A percentile compares a stretch with the other conserved stretches of the same genome.
These are phyloP conservation scores for Folsomia candida DNA, from an alignment of 2,888 invertebrate species.

Conservation along the genomic window DNA sequence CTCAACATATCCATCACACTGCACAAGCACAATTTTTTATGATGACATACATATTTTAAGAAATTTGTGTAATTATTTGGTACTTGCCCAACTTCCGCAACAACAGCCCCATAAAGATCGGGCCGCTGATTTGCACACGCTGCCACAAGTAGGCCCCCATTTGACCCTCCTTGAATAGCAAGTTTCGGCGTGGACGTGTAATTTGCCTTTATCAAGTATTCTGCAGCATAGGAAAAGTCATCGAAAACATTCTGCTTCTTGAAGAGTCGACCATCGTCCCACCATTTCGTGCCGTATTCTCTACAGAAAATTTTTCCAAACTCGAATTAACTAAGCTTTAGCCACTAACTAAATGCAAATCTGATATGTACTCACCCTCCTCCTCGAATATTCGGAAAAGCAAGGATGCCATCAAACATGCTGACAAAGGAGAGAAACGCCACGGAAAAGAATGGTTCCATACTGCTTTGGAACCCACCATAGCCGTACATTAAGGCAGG, in stretches of 20 bases:
- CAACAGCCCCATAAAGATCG: constrained; percentile 85
- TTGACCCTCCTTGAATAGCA: constrained; percentile 89
- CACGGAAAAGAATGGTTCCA: constrained; percentile 85
- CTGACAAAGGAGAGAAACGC: constrained; percentile 59
- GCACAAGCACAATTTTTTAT: neutral
- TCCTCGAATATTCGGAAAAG: constrained; percentile 90
- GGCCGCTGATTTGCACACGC: constrained; percentile 96
- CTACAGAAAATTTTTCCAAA: constrained; percentile 54
- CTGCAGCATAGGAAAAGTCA: constrained; percentile 89
- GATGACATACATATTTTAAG: neutral
- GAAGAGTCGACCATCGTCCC: constrained; percentile 81
- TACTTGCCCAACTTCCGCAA: constrained; percentile 87
- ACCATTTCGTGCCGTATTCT: constrained; percentile 74
- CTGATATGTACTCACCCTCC: constrained; percentile 67
- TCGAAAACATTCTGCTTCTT: constrained; percentile 97
- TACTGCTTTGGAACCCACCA: constrained; percentile 91
- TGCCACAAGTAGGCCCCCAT: constrained; percentile 81
- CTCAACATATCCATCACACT: constrained; percentile 61
- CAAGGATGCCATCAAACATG: constrained; percentile 81
- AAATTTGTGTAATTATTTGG: neutral
- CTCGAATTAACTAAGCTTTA: too few relatives aligned
- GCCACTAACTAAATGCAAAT: too few relatives aligned
- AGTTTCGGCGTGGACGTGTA: constrained; percentile 75
- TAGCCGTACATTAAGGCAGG: constrained; percentile 91
- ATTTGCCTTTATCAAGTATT: constrained; percentile 74